phyloP scores from a whole-genome alignment of 2,797 vertebrate genomes.

The Acanthis flammea region DNA sequence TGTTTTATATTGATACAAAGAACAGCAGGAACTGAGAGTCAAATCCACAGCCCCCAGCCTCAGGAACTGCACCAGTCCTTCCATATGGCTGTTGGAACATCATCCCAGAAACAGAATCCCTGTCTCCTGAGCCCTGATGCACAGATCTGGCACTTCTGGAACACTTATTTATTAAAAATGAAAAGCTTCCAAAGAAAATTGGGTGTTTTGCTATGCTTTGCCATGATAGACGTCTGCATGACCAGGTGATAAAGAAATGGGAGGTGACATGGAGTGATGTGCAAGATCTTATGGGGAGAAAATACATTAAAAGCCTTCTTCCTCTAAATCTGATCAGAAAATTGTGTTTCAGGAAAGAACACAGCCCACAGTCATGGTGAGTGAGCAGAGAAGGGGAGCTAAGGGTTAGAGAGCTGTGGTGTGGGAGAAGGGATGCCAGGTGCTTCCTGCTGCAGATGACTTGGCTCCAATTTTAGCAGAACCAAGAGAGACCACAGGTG shows the following conservation, averaged over 20 bases:
- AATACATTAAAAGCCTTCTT: not conserved
- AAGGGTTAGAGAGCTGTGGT: not conserved
- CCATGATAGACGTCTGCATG: fast-evolving
- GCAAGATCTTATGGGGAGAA: not conserved
- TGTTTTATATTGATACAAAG: not conserved
- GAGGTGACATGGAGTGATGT: not conserved
- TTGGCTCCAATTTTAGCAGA: not conserved
- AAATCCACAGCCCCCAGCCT: not conserved
- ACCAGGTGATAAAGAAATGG: not conserved
- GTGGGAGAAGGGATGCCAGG: not conserved
- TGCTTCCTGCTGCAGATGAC: not conserved
- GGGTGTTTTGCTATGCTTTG: not conserved
- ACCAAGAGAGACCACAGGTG: not conserved
- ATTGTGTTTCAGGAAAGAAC: not conserved
- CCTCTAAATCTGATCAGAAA: not conserved
- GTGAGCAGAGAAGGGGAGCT: not conserved
- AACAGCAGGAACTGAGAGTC: not conserved
- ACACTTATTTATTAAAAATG: constrained; percentile 41
- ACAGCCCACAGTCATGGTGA: fast-evolving
- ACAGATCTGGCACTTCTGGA: not conserved
- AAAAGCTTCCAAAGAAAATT: not conserved
- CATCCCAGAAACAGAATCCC: not conserved
- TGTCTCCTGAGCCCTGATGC: not conserved
- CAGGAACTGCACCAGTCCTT: not conserved
- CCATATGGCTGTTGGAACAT: not conserved